A percentile compares a stretch with the other conserved stretches of the same genome.
Evolutionary conservation across 2,797 vertebrate genomes (phyloP).

Genomic region (Tachyglossus aculeatus): DNA sequence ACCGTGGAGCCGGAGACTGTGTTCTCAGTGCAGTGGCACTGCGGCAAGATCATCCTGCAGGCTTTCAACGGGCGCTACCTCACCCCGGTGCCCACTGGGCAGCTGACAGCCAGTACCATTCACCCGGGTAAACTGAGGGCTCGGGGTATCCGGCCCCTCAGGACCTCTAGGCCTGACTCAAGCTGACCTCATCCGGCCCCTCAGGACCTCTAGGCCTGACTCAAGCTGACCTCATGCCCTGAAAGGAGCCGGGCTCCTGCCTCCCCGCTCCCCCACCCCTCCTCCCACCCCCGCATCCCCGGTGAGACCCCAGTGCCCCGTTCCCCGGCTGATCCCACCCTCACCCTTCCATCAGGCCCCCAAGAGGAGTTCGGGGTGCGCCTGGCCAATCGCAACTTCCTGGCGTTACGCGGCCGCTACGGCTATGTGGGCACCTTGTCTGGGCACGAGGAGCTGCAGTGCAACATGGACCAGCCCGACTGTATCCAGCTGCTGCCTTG

Average conservation of each 20-base stretch:
- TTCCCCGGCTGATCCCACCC: not conserved
- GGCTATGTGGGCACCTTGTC: conserved; percentile 56
- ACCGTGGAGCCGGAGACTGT: conserved; percentile 40
- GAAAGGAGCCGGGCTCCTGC: not conserved
- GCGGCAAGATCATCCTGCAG: conserved; percentile 56
- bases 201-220: not conserved
- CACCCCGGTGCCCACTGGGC: conserved; percentile 19
- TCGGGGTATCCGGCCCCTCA: too few species aligned
- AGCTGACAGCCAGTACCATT: conserved; percentile 35
- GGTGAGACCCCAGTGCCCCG: not conserved
- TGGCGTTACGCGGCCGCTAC: conserved; percentile 51
- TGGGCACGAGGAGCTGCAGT: conserved; percentile 33
- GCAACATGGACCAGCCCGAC: conserved; percentile 58
- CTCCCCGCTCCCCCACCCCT: not conserved
- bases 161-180: not conserved
- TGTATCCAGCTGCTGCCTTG: conserved; percentile 64
- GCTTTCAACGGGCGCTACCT: conserved; percentile 43
- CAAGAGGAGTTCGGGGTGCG: conserved; percentile 57
- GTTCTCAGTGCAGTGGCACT: conserved; percentile 56
- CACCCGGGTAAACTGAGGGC: conserved; percentile 38
- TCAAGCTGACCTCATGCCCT: not conserved
- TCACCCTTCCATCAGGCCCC: conserved; percentile 46
- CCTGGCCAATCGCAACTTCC: conserved; percentile 62
- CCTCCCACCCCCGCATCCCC: not conserved
- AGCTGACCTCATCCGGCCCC: not conserved